Base-by-base conservation (phyloP, 1,140 invertebrate species). In the Bombus sylvicola region DNA sequence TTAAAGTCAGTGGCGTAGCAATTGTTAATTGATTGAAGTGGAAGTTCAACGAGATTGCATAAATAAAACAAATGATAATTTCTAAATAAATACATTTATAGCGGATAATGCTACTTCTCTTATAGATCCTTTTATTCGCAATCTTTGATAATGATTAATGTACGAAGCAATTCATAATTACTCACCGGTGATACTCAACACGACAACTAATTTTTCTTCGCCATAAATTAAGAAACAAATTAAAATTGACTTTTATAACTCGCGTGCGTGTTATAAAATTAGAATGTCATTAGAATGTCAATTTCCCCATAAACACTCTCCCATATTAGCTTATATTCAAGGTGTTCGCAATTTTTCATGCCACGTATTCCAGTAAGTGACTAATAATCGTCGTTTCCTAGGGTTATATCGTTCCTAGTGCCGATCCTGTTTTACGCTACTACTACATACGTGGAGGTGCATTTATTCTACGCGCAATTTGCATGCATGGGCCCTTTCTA, bases 381-480 rank as follows among this genome's bases (percentile, higher is more conserved):
- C 47, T 66, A 84, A 72, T 85, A 81, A 85, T 64, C 83, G 41
- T 73, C 64, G 72, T 39, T 80, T 72, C 62, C 72, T 69, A 37
- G 31, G 66, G 80, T 28, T n/a, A 76, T 59, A 37, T 22, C 18
- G 53, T 47, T 12, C 0, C 57, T 69, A 62, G 72, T 53, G 72
- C 80, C 85, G 53, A 71, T 83, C 59, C 66, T 76, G 80, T 69
- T 28, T 47, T 31, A 76, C 71, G 18, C 25, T 71, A 72, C 71
- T 66, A 41, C 43, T 31, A 47, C 78, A 81, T 57, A n/a, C 8
- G 31, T 13, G 4, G 53, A 25, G 73, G n/a, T 83, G 80, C 43
- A 83, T 83, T 86, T 71, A n/a, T 83, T 64, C n/a, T 76, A 71
- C 72, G 59, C 43, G 79, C 59, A 73, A 83, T 86, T 83, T 86